These are phyloP conservation scores for Xiphophorus hellerii DNA, from an alignment of 2,113 vertebrate species.

Conservation along the genomic window DNA sequence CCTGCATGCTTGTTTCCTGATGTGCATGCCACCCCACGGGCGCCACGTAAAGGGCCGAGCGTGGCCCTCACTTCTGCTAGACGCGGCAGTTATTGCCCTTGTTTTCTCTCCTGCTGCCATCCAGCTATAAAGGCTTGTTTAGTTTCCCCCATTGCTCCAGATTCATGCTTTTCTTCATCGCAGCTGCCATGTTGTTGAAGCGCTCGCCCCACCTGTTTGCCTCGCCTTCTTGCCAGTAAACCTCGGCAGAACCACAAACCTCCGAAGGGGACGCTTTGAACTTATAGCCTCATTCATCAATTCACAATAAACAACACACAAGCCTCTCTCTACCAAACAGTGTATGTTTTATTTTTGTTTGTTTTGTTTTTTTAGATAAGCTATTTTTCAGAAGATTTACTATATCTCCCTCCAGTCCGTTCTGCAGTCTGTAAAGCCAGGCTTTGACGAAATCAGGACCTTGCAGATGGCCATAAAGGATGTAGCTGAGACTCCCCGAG, in stretches of 20 bases:
- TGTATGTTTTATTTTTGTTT: neutral
- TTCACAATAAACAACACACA: neutral
- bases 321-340: neutral
- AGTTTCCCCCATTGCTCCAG: slow-evolving; percentile 13
- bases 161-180: slow-evolving; percentile 30
- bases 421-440: slow-evolving; percentile 35
- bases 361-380: no score
- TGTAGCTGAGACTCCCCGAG: slow-evolving; percentile 53
- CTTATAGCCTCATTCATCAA: neutral
- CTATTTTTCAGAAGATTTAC: neutral
- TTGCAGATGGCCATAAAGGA: slow-evolving; percentile 47
- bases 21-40: no score
- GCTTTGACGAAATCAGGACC: slow-evolving; percentile 51
- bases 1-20: no score
- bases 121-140: slow-evolving; percentile 3
- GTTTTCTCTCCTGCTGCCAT: slow-evolving; percentile 16
- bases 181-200: slow-evolving; percentile 17
- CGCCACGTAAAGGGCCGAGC: no score
- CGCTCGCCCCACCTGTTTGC: slow-evolving; percentile 17
- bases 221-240: slow-evolving; percentile 21
- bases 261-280: neutral
- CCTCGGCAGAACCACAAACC: neutral
- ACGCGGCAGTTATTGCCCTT: neutral
- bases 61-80: no score
- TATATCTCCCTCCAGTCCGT: slow-evolving; percentile 20